Base-by-base conservation (phyloP, 2,113 vertebrate species). In the Grus americana region DNA sequence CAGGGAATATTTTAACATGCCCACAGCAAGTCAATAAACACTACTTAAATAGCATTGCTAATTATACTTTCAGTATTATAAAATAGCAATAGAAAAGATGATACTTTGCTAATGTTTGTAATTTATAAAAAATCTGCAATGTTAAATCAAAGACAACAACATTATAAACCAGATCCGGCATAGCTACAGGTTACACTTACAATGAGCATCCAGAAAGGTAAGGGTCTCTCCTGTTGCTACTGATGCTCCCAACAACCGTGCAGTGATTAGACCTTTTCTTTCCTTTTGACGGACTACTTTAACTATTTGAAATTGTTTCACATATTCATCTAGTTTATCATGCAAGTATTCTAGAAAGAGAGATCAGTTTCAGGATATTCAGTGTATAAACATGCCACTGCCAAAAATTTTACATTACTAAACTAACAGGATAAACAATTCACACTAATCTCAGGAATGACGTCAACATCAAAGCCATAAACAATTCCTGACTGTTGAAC, bases 141-240 rank as follows among this genome's bases (percentile, higher is more conserved):
- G 3, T n/a, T 75, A 68, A 86, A 88, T 70, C 24, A 72, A 86
- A 84, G 47, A 59, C 9, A 68, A 61, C 32, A 84, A 36, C 2
- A 9, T 83, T 50, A 55, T 55, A 61, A 91, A 40, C 5, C 44
- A 80, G 44, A 72, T 4, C 19, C 67, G 44, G 11, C 50, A 54
- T 1, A 70, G n/a, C 59, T 52, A 66, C 84, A 99, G 75, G 22
- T 73, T 36, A 52, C 89, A 99, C 99, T 99, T 98, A 99, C 99
- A 99, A 71, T 99, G 99, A 74, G 99, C 99, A 81, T 99, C 99
- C 82, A 99, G 98, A 98, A 99, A 99, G 55, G 99, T 99, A 73
- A 99, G 98, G 0, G 99, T 99, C 90, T 99, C 99, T 52, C 98
- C 99, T 15, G 98, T 99, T 86, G 99, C 99, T 58, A 98, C 98